Percentiles rank a stretch among this genome's conserved stretches.
Evolutionary conservation across 2,888 invertebrate species (phyloP).

Genomic region (Microctonus hyperodae): DNA sequence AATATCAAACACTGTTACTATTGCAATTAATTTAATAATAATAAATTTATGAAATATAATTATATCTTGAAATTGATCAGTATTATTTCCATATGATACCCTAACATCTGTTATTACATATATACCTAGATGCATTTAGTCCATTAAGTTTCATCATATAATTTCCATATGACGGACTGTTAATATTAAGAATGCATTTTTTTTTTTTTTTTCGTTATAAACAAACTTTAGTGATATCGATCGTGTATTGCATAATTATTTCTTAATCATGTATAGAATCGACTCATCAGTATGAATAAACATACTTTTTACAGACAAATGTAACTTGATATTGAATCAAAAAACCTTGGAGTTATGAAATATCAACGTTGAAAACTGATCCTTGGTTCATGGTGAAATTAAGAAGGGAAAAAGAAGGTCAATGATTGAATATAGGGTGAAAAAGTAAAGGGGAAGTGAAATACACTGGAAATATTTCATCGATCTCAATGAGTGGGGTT

Average conservation of each 20-base stretch:
- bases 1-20: too few relatives aligned
- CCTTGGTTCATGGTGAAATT: background rate
- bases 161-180: background rate
- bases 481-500: background rate
- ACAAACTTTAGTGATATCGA: background rate
- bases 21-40: background rate
- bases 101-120: slow-evolving; percentile 34
- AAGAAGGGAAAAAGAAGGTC: background rate
- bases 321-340: background rate
- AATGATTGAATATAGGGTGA: background rate
- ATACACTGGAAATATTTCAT: background rate
- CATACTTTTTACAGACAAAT: background rate
- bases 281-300: background rate
- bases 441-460: background rate
- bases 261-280: background rate
- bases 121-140: slow-evolving; percentile 15
- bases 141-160: background rate
- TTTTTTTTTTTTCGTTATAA: background rate
- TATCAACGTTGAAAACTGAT: background rate
- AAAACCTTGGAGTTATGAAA: background rate
- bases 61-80: slow-evolving; percentile 27
- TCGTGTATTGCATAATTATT: background rate
- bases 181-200: slow-evolving; percentile 16
- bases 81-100: slow-evolving; percentile 33
- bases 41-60: too few relatives aligned